Base-by-base conservation (phyloP, 2,888 invertebrate genomes). In the Tillus elongatus region DNA sequence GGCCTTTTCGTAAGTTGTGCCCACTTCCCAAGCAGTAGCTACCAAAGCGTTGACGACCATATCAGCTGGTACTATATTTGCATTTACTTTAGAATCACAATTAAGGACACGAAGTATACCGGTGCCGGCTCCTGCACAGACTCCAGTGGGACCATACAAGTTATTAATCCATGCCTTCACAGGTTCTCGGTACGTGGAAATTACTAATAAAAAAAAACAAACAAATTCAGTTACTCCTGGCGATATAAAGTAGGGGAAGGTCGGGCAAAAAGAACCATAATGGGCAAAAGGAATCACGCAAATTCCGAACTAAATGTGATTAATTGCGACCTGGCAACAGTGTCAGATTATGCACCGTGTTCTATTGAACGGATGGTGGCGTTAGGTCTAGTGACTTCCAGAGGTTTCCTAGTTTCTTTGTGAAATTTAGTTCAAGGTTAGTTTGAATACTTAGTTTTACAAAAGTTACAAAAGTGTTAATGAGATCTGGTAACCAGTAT, bases 141-240 rank as follows among this genome's bases (percentile, higher is more conserved):
- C 71, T 0, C 79, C 90, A 4, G 87, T 88, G 1, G 90, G 86
- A 3, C 92, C 92, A 57, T 92, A 92, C 51, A 87, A 73, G 55
- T 90, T 93, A 66, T 91, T 90, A 10, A 89, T 85, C 90, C 91
- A 93, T 1, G 88, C 89, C 44, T 78, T 67, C 0, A 82, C 64
- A 0, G 86, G 86, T 58, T 85, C 84, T 33, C 73, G 74, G 53
- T 82, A 83, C 0, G 84, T 74, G 2, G 77, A 75, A 39, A 76
- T 66, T 8, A 78, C 77, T 77, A 52, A 45, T 49, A 19, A 13
- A 37, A 28, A 24, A 33, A 2, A 9, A 13, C 15, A 16, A 37
- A 19, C 24, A 19, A 8, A 8, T 19, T 19, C 32, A n/a, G n/a
- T 14, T 14, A 14, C 13, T 15, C 8, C 9, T 10, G n/a, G n/a